These are phyloP conservation scores for Liodrosophila aerea DNA, from an alignment of 2,888 invertebrate genomes.

Conservation along the genomic window DNA sequence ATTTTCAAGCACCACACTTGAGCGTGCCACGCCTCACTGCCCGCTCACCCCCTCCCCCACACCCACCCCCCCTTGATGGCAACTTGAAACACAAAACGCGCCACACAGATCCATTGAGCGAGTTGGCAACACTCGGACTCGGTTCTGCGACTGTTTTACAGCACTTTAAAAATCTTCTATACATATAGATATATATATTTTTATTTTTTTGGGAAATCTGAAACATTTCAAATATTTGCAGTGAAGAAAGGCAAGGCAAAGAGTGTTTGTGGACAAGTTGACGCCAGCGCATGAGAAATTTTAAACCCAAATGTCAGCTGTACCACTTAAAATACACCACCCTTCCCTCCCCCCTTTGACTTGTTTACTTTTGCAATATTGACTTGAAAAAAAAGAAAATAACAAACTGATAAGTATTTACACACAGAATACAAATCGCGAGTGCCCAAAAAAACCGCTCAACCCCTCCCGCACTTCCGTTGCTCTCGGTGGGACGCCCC, in stretches of 20 bases:
- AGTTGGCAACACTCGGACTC: conserved; percentile 74
- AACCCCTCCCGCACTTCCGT: conserved; percentile 8
- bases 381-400: conserved; percentile 63
- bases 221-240: conserved; percentile 76
- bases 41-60: conserved; percentile 15
- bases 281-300: conserved; percentile 72
- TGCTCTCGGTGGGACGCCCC: too few relatives aligned
- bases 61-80: conserved; percentile 2
- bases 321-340: conserved; percentile 54
- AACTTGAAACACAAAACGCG: conserved; percentile 76
- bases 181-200: conserved; percentile 12
- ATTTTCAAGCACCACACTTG: conserved; percentile 69
- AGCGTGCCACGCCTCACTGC: conserved; percentile 66
- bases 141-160: conserved; percentile 35
- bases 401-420: conserved; percentile 59
- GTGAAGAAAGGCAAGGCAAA: conserved; percentile 38
- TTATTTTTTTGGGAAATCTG: conserved; percentile 52
- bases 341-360: background rate
- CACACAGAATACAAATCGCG: conserved; percentile 57
- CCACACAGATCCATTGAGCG: conserved; percentile 66
- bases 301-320: conserved; percentile 72
- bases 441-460: conserved; percentile 2
- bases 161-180: conserved; percentile 42
- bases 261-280: conserved; percentile 69
- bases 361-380: conserved; percentile 70